These are phyloP conservation scores for Tinea pellionella DNA, from an alignment of 2,888 invertebrate species.

Conservation along the genomic window DNA sequence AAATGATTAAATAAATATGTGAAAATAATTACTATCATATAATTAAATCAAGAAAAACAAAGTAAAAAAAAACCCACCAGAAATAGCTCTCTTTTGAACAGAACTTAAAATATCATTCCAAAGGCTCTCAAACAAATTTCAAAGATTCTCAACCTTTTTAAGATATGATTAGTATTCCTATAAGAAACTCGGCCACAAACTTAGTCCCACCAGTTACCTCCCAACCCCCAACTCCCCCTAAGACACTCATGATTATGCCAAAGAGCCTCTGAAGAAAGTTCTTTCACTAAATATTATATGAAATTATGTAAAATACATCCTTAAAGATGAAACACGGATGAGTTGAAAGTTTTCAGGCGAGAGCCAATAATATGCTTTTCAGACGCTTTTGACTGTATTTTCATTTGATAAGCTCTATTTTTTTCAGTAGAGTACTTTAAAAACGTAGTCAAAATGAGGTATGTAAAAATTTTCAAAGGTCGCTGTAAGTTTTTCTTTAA, in stretches of 20 bases:
- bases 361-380: background rate
- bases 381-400: background rate
- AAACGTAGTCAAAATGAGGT: no score
- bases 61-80: no score
- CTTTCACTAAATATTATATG: slow-evolving; percentile 40
- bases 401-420: no score
- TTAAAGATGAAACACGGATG: slow-evolving; percentile 2
- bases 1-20: no score
- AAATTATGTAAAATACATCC: slow-evolving; percentile 32
- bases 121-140: background rate
- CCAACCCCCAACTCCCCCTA: background rate
- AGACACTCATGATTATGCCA: background rate
- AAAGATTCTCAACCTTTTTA: background rate
- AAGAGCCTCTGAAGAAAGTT: background rate
- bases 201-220: background rate
- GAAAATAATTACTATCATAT: no score
- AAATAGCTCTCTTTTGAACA: no score
- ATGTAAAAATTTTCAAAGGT: no score
- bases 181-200: background rate
- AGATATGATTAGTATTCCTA: background rate
- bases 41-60: no score
- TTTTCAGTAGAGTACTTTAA: no score
- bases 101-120: no score
- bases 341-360: background rate
- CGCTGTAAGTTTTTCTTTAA: no score